Conservation (phyloP, 2,797 vertebrate species). For the Capromys pilorides region DNA sequence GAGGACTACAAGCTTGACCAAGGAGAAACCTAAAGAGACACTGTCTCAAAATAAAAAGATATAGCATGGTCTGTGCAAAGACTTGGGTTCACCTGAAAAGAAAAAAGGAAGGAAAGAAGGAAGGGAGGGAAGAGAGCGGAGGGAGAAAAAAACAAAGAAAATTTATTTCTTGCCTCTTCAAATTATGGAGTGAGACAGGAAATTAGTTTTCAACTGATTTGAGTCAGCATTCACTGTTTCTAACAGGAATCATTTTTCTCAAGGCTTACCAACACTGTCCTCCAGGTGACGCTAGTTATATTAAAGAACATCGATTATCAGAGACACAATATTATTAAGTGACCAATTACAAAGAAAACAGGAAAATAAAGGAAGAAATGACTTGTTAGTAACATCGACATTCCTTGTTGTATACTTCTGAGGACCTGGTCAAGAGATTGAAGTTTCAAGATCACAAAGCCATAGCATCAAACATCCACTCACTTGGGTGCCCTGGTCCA, state of each 20-base stretch:
- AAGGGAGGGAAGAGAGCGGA: too few relatives aligned
- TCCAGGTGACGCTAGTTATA: constrained; percentile 65
- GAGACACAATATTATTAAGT: constrained; percentile 14
- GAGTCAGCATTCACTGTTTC: neutral
- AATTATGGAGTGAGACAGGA: neutral
- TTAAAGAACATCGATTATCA: constrained; percentile 16
- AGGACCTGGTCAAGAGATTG: neutral
- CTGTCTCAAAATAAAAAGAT: neutral
- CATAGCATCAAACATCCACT: neutral
- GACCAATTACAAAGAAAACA: constrained; percentile 51
- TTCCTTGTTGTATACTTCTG: constrained; percentile 7
- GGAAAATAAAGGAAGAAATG: neutral
- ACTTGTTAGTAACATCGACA: neutral
- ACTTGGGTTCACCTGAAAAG: neutral
- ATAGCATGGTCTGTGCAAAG: neutral
- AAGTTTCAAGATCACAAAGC: constrained; percentile 38
- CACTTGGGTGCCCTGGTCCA: neutral
- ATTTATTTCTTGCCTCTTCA: constrained; percentile 39
- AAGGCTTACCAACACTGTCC: constrained; percentile 64
- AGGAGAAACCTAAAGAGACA: neutral
- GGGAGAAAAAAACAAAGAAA: neutral
- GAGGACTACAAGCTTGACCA: neutral
- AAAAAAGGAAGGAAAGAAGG: neutral
- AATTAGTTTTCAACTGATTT: neutral
- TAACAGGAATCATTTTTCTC: neutral